A percentile compares a stretch with the other conserved stretches of the same genome.
Evolutionary conservation across 2,113 vertebrate species (phyloP).

Genomic region (Malaclemys terrapin): DNA sequence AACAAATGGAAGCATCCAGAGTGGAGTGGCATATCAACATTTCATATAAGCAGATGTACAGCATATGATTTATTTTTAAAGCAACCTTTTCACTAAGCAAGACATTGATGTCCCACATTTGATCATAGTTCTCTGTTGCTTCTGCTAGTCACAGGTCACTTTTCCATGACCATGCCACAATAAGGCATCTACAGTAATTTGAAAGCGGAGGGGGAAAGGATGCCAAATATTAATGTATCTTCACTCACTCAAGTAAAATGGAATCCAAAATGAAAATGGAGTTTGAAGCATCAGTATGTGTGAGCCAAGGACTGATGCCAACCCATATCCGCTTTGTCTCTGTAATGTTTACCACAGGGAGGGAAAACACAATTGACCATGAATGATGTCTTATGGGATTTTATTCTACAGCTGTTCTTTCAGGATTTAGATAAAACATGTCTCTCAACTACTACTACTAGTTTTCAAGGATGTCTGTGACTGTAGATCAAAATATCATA

Average conservation of each 20-base stretch:
- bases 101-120: not conserved
- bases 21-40: fast-evolving
- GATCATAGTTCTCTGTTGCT: not conserved
- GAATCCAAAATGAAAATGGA: constrained; percentile 10
- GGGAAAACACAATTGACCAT: constrained; percentile 3
- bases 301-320: constrained; percentile 31
- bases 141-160: not conserved
- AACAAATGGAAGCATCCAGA: fast-evolving
- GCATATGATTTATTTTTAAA: not conserved
- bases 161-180: not conserved
- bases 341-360: constrained; percentile 18
- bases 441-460: not conserved
- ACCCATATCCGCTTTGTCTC: not conserved
- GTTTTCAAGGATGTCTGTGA: constrained; percentile 25
- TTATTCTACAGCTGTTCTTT: constrained; percentile 34
- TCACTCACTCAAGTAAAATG: constrained; percentile 15
- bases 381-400: constrained; percentile 37
- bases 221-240: not conserved
- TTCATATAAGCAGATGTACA: not conserved
- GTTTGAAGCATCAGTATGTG: constrained; percentile 23
- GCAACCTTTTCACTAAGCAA: not conserved
- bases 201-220: not conserved
- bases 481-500: not conserved
- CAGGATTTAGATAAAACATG: constrained; percentile 47
- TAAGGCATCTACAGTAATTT: not conserved